These are phyloP conservation scores for Macrosiphum euphorbiae DNA, from an alignment of 2,888 invertebrate species.

Conservation along the genomic window DNA sequence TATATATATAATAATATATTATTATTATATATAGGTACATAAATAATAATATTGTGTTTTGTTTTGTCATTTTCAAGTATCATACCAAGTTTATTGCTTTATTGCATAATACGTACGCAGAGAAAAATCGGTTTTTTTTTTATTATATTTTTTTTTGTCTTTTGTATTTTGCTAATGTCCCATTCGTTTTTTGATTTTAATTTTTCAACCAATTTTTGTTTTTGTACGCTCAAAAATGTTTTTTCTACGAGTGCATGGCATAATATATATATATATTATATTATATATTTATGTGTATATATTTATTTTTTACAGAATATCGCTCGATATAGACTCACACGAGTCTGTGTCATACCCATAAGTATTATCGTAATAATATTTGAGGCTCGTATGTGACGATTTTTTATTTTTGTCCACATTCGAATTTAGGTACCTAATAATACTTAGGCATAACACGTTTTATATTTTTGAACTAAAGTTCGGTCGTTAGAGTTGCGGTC, in stretches of 20 bases:
- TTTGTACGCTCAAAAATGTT: background rate
- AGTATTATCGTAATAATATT: background rate
- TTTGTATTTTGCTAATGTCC: conserved; percentile 66
- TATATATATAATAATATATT: background rate
- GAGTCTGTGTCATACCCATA: background rate
- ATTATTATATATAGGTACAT: background rate
- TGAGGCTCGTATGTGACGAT: background rate
- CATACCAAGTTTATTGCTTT: conserved; percentile 47
- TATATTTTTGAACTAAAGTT: background rate
- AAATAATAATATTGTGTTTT: conserved; percentile 52
- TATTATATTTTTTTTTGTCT: conserved; percentile 43
- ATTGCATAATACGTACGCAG: conserved; percentile 5
- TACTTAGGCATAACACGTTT: background rate
- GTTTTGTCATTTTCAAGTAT: conserved; percentile 46
- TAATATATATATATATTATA: conserved; percentile 5
- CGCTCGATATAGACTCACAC: background rate
- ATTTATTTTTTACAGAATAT: conserved; percentile 28
- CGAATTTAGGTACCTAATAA: background rate
- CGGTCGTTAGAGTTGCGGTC: too few relatives aligned
- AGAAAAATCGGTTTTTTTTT: background rate
- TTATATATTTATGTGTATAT: background rate
- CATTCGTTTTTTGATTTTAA: conserved; percentile 45
- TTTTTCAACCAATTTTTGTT: background rate
- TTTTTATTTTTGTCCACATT: conserved; percentile 21
- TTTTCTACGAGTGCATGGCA: conserved; percentile 22